Evolutionary conservation across 2,888 invertebrate genomes (phyloP).

Genomic region (Idaea aversata): DNA sequence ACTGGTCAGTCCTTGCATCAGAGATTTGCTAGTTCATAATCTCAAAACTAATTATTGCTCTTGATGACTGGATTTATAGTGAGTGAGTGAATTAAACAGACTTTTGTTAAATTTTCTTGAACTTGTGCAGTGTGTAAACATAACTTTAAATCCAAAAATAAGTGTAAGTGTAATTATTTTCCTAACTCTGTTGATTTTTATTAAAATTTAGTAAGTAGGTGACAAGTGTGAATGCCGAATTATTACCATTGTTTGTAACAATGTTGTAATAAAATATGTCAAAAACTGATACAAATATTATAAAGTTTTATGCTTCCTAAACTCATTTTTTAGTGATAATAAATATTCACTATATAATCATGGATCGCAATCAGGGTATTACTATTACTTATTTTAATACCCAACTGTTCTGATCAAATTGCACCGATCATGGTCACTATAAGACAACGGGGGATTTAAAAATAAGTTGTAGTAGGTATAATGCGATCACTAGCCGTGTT

Average conservation of each 20-base stretch:
- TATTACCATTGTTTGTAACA: background rate
- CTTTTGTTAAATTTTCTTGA: background rate
- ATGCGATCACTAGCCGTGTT: too few species aligned
- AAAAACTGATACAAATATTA: background rate
- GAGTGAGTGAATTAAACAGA: background rate
- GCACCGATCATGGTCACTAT: too few species aligned
- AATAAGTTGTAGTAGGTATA: too few species aligned
- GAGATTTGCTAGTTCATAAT: conserved; percentile 62
- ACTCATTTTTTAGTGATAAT: too few species aligned
- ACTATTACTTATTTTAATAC: too few species aligned
- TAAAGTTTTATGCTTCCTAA: background rate
- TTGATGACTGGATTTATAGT: background rate
- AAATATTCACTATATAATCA: too few species aligned
- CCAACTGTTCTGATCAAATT: too few species aligned
- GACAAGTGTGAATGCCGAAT: conserved; percentile 10
- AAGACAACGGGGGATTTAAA: too few species aligned
- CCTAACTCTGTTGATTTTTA: conserved; percentile 9
- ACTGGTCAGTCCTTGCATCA: conserved; percentile 69
- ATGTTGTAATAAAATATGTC: background rate
- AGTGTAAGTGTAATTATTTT: conserved; percentile 7
- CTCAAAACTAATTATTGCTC: conserved; percentile 11
- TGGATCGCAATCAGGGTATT: too few species aligned
- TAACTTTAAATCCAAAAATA: conserved; percentile 2
- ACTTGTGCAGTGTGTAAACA: conserved; percentile 7
- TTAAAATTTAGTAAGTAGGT: background rate